Percentiles rank a stretch among this genome's conserved stretches.
phyloP scores from a whole-genome alignment of 2,113 vertebrate species.

The Macquaria australasica region DNA sequence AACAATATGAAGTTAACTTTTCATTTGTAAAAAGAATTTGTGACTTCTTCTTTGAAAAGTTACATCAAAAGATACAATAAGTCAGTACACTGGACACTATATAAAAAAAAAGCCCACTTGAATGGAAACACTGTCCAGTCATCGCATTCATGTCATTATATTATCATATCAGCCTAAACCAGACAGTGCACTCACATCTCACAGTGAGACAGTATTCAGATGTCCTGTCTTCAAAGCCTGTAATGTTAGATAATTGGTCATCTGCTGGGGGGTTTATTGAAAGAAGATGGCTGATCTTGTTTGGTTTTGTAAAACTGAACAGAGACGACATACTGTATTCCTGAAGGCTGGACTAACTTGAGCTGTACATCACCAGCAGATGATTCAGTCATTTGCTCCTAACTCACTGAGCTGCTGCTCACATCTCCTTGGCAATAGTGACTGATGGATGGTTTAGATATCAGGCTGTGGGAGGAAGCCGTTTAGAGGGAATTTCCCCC shows the following conservation, averaged over 20 bases:
- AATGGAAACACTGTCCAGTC: neutral
- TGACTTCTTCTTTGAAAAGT: neutral
- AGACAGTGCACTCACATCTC: neutral
- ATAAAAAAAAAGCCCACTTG: neutral
- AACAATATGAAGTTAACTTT: neutral
- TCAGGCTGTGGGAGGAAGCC: conserved; percentile 22
- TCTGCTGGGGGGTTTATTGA: neutral
- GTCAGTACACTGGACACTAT: neutral
- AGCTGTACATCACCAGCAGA: conserved; percentile 33
- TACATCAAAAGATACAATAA: neutral
- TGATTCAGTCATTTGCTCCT: conserved; percentile 39
- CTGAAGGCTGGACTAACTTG: neutral
- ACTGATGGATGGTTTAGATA: conserved; percentile 33
- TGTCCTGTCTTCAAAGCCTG: conserved; percentile 9
- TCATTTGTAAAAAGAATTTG: neutral
- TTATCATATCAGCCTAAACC: neutral
- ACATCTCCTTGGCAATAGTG: conserved; percentile 11
- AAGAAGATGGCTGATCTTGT: neutral
- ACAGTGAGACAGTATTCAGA: conserved; percentile 11
- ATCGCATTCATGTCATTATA: neutral
- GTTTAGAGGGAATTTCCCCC: conserved; percentile 29
- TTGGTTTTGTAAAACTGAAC: neutral
- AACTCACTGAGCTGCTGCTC: conserved; percentile 34
- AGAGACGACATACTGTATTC: neutral
- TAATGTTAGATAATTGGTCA: conserved; percentile 2